These are phyloP conservation scores for Sebastes dallii DNA, from an alignment of 2,797 vertebrate genomes.

Conservation along the genomic window DNA sequence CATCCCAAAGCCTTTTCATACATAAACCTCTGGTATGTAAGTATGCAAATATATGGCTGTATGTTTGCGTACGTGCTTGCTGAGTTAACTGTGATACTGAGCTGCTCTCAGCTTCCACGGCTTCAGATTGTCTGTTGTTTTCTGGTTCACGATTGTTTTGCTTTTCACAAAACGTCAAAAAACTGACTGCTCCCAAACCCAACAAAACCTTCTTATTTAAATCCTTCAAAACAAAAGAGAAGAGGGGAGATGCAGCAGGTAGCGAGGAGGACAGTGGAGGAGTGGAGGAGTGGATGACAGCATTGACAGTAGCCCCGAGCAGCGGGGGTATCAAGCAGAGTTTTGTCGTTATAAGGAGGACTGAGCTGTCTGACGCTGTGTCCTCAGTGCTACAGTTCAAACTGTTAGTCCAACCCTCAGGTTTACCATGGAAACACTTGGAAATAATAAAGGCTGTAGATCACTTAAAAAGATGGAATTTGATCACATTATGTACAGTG, in stretches of 20 bases:
- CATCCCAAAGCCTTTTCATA: not conserved
- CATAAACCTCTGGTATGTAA: constrained; percentile 13
- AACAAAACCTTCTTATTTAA: constrained; percentile 10
- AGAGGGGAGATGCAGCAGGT: constrained; percentile 12
- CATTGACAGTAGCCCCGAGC: constrained; percentile 56
- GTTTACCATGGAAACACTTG: not conserved
- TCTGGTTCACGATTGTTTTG: constrained; percentile 12
- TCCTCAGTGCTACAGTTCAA: constrained; percentile 29
- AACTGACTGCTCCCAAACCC: constrained; percentile 1
- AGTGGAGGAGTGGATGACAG: constrained; percentile 31
- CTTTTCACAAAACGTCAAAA: constrained; percentile 17
- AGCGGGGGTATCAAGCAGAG: constrained; percentile 46
- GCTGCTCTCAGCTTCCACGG: constrained; percentile 2
- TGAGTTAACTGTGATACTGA: constrained; percentile 14
- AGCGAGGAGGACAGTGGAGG: constrained; percentile 22
- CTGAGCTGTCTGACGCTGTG: constrained; percentile 23
- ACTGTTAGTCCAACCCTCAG: constrained; percentile 18
- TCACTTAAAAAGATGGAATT: not conserved
- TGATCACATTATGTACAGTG: not conserved
- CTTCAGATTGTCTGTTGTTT: constrained; percentile 13
- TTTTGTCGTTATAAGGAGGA: constrained; percentile 41
- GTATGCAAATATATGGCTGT: not conserved
- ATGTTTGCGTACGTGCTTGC: not conserved
- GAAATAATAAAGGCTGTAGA: constrained; percentile 2
- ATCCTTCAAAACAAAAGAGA: constrained; percentile 33